A percentile compares a stretch with the other conserved stretches of the same genome.
Conservation (phyloP, 1,140 invertebrate genomes). For the Orius insidiosus region DNA sequence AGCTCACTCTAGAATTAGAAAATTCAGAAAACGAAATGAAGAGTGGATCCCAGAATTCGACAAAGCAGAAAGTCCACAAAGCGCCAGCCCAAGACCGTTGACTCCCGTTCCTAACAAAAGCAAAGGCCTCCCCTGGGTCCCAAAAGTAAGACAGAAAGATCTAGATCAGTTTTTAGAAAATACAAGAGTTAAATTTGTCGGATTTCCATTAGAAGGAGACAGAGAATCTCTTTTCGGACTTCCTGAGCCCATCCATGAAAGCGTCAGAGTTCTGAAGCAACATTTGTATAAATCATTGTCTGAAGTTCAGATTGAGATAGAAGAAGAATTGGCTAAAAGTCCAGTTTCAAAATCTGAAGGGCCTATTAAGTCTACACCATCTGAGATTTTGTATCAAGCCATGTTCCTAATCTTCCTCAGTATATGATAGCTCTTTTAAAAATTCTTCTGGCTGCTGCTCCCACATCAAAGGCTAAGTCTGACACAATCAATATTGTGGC, state of each 20-base stretch:
- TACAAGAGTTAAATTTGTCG: constrained; percentile 87
- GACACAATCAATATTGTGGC: constrained; percentile 97
- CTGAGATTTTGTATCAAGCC: constrained; percentile 78
- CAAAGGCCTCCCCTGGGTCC: constrained; percentile 74
- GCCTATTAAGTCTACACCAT: constrained; percentile 54
- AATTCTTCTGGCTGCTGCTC: constrained; percentile 89
- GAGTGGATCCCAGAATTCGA: constrained; percentile 22
- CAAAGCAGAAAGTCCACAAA: constrained; percentile 31
- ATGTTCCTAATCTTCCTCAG: constrained; percentile 82
- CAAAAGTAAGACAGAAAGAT: constrained; percentile 89
- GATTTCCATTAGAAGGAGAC: constrained; percentile 72
- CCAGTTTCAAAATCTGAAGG: constrained; percentile 45
- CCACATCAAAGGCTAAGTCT: constrained; percentile 93
- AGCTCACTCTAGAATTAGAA: constrained; percentile 42
- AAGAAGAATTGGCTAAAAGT: constrained; percentile 63
- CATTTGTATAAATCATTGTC: constrained; percentile 71
- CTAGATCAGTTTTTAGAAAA: constrained; percentile 81
- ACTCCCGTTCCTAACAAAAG: constrained; percentile 32
- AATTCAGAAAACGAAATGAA: constrained; percentile 25
- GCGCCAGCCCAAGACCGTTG: constrained; percentile 32
- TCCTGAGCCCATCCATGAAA: constrained; percentile 88
- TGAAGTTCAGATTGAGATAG: constrained; percentile 66
- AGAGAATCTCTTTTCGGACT: constrained; percentile 75
- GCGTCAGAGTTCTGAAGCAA: constrained; percentile 72
- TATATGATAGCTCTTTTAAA: constrained; percentile 95